Base-by-base conservation (phyloP, 2,888 invertebrate genomes). In the Drosophila ustulata region DNA sequence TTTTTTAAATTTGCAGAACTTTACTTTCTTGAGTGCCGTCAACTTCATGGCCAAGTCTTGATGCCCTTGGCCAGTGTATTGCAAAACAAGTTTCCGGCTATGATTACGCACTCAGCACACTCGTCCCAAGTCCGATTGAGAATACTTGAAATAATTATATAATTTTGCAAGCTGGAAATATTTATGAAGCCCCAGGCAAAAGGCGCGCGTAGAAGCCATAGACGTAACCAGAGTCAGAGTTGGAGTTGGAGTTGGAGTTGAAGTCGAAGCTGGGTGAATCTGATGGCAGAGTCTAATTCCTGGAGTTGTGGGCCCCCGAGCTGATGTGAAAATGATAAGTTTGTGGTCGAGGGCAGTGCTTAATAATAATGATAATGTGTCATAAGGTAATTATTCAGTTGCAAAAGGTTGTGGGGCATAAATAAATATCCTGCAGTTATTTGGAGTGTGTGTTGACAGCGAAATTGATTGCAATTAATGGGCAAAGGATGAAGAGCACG, bases 351-450 rank as follows among this genome's bases (percentile, higher is more conserved):
- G 66, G 71, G 66, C 56, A 71, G 53, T 43, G 71, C 66, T 80
- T 89, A 81, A 85, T 85, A 84, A 86, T 85, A 89, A 85, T 89
- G 89, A 86, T 86, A 89, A 86, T 86, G 89, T 87, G 85, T 86
- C 85, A 87, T 89, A 86, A 89, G 85, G 85, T 76, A 89, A 86
- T 86, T 86, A 86, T 86, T 86, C 89, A 89, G 85, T 86, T 85
- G 85, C 89, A 81, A 72, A 81, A 67, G 65, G 67, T 55, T 70
- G 68, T 51, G 62, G 39, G 51, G 72, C 78, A 89, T 87, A 89
- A 86, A 86, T 86, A 86, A 89, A 85, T 85, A 85, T 77, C 85
- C 84, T 75, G 77, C 78, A 86, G 85, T 80, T 83, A 80, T 88
- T 86, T 88, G 84, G 74, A 83, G 75, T 88, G 76, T 82, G 80